phyloP scores from a whole-genome alignment of 2,113 vertebrate genomes.

The Xiphorhynchus elegans region DNA sequence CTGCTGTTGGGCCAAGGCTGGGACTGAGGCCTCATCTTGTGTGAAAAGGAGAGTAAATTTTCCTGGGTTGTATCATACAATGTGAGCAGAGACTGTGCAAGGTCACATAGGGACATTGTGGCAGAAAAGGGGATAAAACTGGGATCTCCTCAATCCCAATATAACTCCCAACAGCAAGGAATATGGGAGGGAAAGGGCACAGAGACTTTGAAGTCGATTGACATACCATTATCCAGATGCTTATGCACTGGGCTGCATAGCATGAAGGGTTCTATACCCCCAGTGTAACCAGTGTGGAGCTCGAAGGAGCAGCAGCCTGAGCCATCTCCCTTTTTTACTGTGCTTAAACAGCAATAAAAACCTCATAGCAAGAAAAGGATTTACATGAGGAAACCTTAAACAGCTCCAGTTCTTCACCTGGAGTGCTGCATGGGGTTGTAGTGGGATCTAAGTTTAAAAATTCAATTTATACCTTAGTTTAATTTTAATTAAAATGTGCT shows the following conservation, averaged over 20 bases:
- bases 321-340: not conserved
- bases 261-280: not conserved
- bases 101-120: rapidly evolving
- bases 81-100: not conserved
- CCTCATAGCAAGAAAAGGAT: not conserved
- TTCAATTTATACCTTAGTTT: not conserved
- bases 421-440: not conserved
- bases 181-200: rapidly evolving
- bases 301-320: not conserved
- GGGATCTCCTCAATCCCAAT: not conserved
- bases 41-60: not conserved
- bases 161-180: not conserved
- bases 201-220: not conserved
- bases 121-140: not conserved
- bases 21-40: not conserved
- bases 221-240: not conserved
- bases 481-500: not conserved
- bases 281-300: not conserved
- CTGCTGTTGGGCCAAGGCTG: not conserved
- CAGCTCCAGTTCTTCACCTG: not conserved
- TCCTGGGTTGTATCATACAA: not conserved
- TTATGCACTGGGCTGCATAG: not conserved
- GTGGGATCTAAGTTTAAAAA: not conserved
- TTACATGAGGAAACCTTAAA: not conserved
- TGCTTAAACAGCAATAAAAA: not conserved